Base-by-base conservation (phyloP, 2,113 vertebrate genomes). In the Odobenus rosmarus region DNA sequence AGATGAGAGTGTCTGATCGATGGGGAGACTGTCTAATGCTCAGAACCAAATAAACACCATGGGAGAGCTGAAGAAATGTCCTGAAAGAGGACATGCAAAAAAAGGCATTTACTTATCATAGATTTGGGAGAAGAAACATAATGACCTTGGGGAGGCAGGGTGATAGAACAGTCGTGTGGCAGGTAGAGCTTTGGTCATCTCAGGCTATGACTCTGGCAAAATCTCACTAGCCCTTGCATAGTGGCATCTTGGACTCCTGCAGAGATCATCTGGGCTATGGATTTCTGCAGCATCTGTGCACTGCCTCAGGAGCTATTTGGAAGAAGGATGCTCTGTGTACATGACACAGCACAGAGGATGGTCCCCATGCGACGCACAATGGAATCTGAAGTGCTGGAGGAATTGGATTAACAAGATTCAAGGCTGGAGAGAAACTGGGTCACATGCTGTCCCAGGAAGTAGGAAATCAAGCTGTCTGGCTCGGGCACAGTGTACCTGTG, bases 391-490 rank as follows among this genome's bases (percentile, higher is more conserved):
- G 55, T 15, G 28, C 72, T 31, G 33, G 93, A 96, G 85, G 77
- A 96, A 85, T 12, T 96, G 86, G 88, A 92, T 94, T 94, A 94
- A 90, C 86, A 87, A 93, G 79, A 97, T 96, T 94, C 79, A 69
- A 88, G 53, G 33, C 69, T 83, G 49, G 86, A 90, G 79, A 96
- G 94, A 98, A 97, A 97, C 7, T 82, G 61, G 84, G 61, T 96
- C 81, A 88, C 81, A 51, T 12, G 31, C 18, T 1, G 4, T 79
- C 12, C 77, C 4, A 53, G 90, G 67, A 96, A 93, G 31, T 61
- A 31, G 76, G 90, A 93, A 92, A 62, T 53, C 4, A 16, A 39
- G 19, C 49, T 79, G 16, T 83, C 39, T 72, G 77, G 8, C 76
- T 95, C 13, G 13, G 55, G 33, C 36, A 39, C 0, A 24, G 36